A percentile compares a stretch with the other conserved stretches of the same genome.
phyloP scores from a whole-genome alignment of 2,888 invertebrate genomes.

The Trichogramma evanescens region DNA sequence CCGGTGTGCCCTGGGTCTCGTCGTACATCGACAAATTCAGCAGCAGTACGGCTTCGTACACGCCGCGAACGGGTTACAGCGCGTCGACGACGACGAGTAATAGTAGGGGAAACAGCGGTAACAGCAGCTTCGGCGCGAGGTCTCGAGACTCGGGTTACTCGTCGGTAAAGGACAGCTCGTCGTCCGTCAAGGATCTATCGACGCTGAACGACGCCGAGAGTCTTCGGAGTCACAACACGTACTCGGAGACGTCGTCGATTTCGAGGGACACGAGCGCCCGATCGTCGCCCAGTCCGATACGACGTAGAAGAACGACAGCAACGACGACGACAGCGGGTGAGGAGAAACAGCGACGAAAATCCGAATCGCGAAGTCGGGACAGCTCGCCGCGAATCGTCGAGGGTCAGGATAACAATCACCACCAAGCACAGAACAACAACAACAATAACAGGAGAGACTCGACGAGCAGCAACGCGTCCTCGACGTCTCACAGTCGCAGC shows the following conservation, averaged over 20 bases:
- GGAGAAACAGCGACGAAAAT: background rate
- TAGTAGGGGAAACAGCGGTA: constrained; percentile 26
- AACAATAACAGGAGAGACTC: constrained; percentile 24
- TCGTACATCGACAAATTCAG: constrained; percentile 51
- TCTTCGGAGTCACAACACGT: background rate
- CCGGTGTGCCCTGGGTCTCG: constrained; percentile 56
- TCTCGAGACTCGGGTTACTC: too few relatives aligned
- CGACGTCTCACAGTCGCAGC: constrained; percentile 29
- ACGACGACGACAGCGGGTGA: background rate
- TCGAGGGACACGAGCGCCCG: constrained; percentile 1
- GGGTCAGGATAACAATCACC: constrained; percentile 26
- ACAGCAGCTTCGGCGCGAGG: constrained; percentile 32
- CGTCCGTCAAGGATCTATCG: constrained; percentile 18
- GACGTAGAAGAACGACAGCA: constrained; percentile 3
- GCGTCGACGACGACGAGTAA: background rate
- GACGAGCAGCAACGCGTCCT: constrained; percentile 25
- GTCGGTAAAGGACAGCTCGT: background rate
- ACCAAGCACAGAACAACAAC: constrained; percentile 20
- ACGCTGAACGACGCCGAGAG: background rate
- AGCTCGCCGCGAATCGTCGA: constrained; percentile 27
- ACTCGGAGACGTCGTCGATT: constrained; percentile 1
- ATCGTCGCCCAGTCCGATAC: constrained; percentile 5
- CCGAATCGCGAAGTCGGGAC: constrained; percentile 15
- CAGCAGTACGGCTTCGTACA: constrained; percentile 19
- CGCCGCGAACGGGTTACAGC: constrained; percentile 6